Percentiles rank a stretch among this genome's conserved stretches.
These are phyloP conservation scores for Micropoecilia bifurca DNA, from an alignment of 2,797 vertebrate species.

Conservation along the genomic window DNA sequence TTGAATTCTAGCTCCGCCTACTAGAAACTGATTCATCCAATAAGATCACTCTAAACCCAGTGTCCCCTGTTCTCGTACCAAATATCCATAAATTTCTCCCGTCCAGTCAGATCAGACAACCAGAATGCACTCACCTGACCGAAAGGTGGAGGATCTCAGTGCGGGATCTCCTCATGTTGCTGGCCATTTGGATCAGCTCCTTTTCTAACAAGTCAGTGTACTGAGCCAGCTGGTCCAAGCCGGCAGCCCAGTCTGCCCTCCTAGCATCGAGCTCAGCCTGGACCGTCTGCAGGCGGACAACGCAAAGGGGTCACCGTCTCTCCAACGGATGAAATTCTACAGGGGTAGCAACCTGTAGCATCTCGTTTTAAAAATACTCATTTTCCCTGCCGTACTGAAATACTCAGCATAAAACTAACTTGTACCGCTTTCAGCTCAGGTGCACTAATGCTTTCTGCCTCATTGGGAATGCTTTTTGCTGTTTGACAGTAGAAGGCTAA, in stretches of 20 bases:
- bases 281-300: slow-evolving; percentile 58
- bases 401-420: slow-evolving; percentile 4
- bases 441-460: slow-evolving; percentile 57
- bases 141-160: slow-evolving; percentile 88
- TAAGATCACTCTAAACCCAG: not conserved
- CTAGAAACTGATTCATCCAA: not conserved
- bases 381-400: not conserved
- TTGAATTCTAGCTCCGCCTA: slow-evolving; percentile 1
- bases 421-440: slow-evolving; percentile 21
- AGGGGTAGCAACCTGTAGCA: not conserved
- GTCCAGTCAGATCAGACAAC: not conserved
- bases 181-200: slow-evolving; percentile 85
- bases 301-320: slow-evolving; percentile 46
- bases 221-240: slow-evolving; percentile 84
- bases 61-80: not conserved
- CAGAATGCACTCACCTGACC: slow-evolving; percentile 81
- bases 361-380: slow-evolving; percentile 8
- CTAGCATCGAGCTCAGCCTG: slow-evolving; percentile 78
- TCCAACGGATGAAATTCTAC: slow-evolving; percentile 16
- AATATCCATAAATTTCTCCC: not conserved
- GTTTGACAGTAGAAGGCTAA: slow-evolving; percentile 69
- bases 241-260: slow-evolving; percentile 79
- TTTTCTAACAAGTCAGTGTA: slow-evolving; percentile 86
- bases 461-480: slow-evolving; percentile 70
- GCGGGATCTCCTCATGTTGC: slow-evolving; percentile 85